A percentile compares a stretch with the other conserved stretches of the same genome.
phyloP scores from a whole-genome alignment of 2,113 vertebrate genomes.

The Chionomys nivalis region DNA sequence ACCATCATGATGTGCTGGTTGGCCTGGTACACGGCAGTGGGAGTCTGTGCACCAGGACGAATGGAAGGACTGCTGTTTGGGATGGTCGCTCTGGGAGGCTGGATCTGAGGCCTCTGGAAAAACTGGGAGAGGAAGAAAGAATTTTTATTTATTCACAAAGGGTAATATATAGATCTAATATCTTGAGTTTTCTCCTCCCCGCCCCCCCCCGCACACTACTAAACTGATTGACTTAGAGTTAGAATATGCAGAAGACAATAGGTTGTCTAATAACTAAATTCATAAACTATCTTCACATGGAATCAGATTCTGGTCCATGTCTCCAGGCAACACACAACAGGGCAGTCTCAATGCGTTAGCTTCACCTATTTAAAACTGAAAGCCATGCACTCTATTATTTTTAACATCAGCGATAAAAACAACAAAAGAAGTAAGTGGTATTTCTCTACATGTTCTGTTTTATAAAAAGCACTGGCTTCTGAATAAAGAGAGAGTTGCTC shows the following conservation, averaged over 20 bases:
- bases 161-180: neutral
- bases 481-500: slow-evolving; percentile 28
- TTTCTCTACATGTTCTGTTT: slow-evolving; percentile 9
- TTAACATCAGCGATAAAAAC: slow-evolving; percentile 14
- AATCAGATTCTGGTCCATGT: slow-evolving; percentile 10
- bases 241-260: slow-evolving; percentile 1
- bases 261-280: neutral
- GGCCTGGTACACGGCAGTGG: slow-evolving; percentile 94
- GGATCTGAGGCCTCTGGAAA: slow-evolving; percentile 98
- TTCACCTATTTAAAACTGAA: neutral
- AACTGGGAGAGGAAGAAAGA: slow-evolving; percentile 86
- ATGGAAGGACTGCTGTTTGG: slow-evolving; percentile 94
- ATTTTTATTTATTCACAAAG: slow-evolving; percentile 24
- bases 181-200: slow-evolving; percentile 15
- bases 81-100: slow-evolving; percentile 93
- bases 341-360: slow-evolving; percentile 23
- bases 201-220: neutral
- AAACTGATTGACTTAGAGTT: neutral
- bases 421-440: slow-evolving; percentile 22
- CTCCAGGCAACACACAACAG: slow-evolving; percentile 51
- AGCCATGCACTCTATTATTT: neutral
- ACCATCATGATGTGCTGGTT: slow-evolving; percentile 99
- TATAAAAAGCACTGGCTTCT: slow-evolving; percentile 9
- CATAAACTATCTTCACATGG: neutral
- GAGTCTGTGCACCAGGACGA: slow-evolving; percentile 93